These are phyloP conservation scores for Tetragonula carbonaria DNA, from an alignment of 2,888 invertebrate species.

Conservation along the genomic window DNA sequence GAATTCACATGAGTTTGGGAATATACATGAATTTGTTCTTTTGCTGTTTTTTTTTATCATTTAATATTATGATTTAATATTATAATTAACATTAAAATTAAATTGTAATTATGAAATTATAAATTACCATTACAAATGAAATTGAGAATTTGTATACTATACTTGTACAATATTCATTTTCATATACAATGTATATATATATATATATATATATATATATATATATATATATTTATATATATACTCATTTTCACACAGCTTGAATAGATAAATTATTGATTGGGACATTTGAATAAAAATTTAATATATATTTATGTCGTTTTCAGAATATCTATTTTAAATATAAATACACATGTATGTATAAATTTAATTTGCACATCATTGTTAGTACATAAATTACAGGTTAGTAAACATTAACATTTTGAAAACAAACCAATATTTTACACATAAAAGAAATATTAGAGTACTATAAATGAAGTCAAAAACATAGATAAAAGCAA, in stretches of 20 bases:
- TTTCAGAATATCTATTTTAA: neutral
- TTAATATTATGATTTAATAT: no score
- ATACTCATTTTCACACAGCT: neutral
- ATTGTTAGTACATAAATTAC: neutral
- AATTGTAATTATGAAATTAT: no score
- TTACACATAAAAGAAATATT: neutral
- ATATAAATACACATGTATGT: neutral
- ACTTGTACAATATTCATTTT: neutral
- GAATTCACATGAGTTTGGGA: no score
- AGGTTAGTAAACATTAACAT: neutral
- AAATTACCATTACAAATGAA: no score
- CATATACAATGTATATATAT: neutral
- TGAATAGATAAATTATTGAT: neutral
- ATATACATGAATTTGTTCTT: no score
- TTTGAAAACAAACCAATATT: neutral
- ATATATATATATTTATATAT: neutral
- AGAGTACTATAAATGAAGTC: neutral
- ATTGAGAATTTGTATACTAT: neutral
- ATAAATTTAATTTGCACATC: no score
- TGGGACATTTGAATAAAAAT: neutral
- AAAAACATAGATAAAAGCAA: neutral
- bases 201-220: neutral
- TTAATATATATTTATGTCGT: neutral
- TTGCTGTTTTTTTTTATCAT: no score
- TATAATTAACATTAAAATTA: no score